phyloP scores from a whole-genome alignment of 1,140 invertebrate species.

The Neelides sp. region DNA sequence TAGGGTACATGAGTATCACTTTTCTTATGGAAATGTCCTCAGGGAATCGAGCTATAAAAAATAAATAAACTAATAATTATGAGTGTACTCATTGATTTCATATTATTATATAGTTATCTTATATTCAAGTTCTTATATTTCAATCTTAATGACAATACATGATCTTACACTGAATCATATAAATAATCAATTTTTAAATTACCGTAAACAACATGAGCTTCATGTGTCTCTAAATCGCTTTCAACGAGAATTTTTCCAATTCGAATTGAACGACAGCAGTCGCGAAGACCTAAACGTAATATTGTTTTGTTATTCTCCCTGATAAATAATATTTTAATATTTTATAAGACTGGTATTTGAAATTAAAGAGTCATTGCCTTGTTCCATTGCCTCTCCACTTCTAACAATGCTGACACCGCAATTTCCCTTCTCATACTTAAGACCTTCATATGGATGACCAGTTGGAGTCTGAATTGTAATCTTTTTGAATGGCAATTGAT shows the following conservation, averaged over 20 bases:
- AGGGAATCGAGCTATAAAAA: neutral
- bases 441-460: conserved; percentile 72
- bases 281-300: conserved; percentile 60
- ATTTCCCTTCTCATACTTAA: conserved; percentile 89
- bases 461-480: conserved; percentile 85
- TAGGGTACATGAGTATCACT: conserved; percentile 29
- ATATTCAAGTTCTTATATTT: no score
- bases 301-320: neutral
- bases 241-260: conserved; percentile 98
- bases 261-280: conserved; percentile 92
- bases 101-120: no score
- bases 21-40: neutral
- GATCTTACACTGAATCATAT: no score
- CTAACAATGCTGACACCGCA: conserved; percentile 96
- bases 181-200: no score
- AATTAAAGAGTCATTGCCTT: conserved; percentile 39
- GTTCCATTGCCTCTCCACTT: conserved; percentile 95
- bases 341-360: neutral
- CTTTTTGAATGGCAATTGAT: conserved; percentile 85
- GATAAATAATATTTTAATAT: neutral
- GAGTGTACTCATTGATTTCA: conserved; percentile 1
- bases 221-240: conserved; percentile 88
- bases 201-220: conserved; percentile 92
- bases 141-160: no score
- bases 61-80: no score